Percentiles rank a stretch among this genome's conserved stretches.
Conservation (phyloP, 2,888 invertebrate species). For the Chirona hameri region DNA sequence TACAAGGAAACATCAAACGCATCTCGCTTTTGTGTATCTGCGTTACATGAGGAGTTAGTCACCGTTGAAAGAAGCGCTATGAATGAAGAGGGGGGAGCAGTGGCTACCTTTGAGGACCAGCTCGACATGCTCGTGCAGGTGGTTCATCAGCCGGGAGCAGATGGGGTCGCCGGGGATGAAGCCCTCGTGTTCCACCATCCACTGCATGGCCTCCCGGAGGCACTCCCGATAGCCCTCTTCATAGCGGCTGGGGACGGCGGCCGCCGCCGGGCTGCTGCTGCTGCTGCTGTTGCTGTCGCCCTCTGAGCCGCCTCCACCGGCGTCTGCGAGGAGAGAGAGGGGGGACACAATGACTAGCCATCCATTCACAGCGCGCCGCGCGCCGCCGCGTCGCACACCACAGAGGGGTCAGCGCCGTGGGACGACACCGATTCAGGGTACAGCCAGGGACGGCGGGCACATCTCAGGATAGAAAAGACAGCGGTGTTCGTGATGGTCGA, state of each 20-base stretch:
- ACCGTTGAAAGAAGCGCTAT: no score
- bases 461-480: no score
- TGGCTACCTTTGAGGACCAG: constrained; percentile 37
- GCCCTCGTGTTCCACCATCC: constrained; percentile 78
- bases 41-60: no score
- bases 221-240: constrained; percentile 87
- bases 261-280: no score
- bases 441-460: no score
- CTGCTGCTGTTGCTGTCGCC: not conserved
- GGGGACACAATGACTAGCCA: not conserved
- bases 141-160: constrained; percentile 73
- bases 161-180: constrained; percentile 71
- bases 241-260: constrained; percentile 35
- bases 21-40: no score
- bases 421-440: no score
- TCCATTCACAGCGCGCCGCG: not conserved
- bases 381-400: not conserved
- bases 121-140: constrained; percentile 75
- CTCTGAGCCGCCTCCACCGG: not conserved
- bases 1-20: no score
- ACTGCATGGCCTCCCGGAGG: constrained; percentile 81
- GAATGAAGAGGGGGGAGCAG: no score
- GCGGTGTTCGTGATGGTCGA: no score
- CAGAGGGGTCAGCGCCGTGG: no score
- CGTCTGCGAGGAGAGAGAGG: not conserved